A percentile compares a stretch with the other conserved stretches of the same genome.
Conservation (phyloP, 53 echinoderm and acorn worm genomes). For the Crossaster papposus region DNA sequence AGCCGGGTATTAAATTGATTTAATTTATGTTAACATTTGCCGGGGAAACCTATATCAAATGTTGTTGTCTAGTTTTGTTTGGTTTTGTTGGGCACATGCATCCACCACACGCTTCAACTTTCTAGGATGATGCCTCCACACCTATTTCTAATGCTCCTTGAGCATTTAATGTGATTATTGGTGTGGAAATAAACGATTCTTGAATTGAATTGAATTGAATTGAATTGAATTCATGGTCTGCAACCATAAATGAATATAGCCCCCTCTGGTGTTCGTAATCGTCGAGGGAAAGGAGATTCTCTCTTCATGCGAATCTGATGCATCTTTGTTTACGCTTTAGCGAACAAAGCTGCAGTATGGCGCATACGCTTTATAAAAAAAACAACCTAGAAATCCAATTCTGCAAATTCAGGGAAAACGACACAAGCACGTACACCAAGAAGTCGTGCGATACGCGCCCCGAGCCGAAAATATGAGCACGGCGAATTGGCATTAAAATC, state of each 20-base stretch:
- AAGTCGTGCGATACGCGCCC: background rate
- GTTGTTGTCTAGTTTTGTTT: too few relatives aligned
- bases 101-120: too few relatives aligned
- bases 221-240: background rate
- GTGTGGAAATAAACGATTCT: too few relatives aligned
- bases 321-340: background rate
- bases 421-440: background rate
- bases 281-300: background rate
- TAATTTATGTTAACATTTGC: too few relatives aligned
- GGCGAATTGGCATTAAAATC: conserved; percentile 50
- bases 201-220: too few relatives aligned
- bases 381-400: background rate
- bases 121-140: too few relatives aligned
- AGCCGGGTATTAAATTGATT: too few relatives aligned
- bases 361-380: background rate
- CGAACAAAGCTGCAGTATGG: conserved; percentile 17
- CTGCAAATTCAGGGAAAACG: background rate
- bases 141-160: too few relatives aligned
- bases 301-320: background rate
- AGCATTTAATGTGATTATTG: too few relatives aligned
- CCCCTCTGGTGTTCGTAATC: conserved; percentile 18
- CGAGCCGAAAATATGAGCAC: conserved; percentile 43
- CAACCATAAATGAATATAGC: background rate
- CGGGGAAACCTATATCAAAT: too few relatives aligned
- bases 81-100: too few relatives aligned